Percentiles rank a stretch among this genome's conserved stretches.
Evolutionary conservation across 2,113 vertebrate species (phyloP).

Genomic region (Silurus asotus): DNA sequence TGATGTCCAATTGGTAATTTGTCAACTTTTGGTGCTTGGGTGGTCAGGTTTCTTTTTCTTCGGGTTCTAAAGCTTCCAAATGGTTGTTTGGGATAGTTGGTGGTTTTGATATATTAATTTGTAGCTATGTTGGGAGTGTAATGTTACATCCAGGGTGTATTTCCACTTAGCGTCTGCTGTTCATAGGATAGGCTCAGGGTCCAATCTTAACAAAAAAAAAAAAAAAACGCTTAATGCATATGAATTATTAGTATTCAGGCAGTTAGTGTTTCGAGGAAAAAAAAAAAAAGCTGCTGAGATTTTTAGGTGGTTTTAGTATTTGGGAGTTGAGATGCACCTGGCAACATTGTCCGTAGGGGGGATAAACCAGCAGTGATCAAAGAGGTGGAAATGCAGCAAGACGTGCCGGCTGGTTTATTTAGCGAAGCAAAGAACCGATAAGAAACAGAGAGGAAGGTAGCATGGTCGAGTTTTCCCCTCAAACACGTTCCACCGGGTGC

Average conservation of each 20-base stretch:
- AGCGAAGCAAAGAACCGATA: neutral
- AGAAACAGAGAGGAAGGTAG: neutral
- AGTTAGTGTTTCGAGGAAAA: neutral
- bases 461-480: neutral
- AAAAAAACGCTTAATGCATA: neutral
- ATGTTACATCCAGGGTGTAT: neutral
- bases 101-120: too few relatives aligned
- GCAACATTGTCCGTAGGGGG: neutral
- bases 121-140: too few relatives aligned
- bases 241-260: neutral
- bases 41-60: too few relatives aligned
- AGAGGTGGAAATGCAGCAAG: neutral
- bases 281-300: neutral
- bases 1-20: too few relatives aligned
- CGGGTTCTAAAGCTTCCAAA: neutral
- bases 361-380: neutral
- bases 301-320: neutral
- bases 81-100: too few relatives aligned
- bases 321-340: neutral
- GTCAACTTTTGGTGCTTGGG: too few relatives aligned
- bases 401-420: neutral
- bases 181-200: neutral
- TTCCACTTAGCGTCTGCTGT: neutral
- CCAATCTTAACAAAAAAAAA: neutral
- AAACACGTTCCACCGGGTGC: neutral